A percentile compares a stretch with the other conserved stretches of the same genome.
phyloP scores from a whole-genome alignment of 2,888 invertebrate species.

The Alloscopus bannaensis region DNA sequence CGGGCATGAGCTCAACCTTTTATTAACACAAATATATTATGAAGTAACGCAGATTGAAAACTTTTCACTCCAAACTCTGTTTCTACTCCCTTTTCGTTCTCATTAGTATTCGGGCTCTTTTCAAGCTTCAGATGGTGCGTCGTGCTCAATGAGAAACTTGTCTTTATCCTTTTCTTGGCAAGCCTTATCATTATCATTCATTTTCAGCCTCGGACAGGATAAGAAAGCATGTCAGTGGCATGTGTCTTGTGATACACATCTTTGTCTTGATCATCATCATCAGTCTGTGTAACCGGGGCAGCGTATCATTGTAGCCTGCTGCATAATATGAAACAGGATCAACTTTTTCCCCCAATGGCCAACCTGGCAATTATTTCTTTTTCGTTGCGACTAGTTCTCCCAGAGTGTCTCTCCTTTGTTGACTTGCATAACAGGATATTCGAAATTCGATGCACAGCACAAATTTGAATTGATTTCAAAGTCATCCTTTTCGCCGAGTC shows the following conservation, averaged over 20 bases:
- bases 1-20: constrained; percentile 16
- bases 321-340: constrained; percentile 48
- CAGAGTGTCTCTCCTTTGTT: neutral
- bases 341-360: no score
- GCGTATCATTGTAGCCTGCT: no score
- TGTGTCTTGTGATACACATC: constrained; percentile 22
- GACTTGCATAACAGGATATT: constrained; percentile 59
- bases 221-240: constrained; percentile 22
- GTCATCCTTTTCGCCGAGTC: no score
- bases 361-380: constrained; percentile 22
- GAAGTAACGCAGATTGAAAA: no score
- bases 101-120: neutral
- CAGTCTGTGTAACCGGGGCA: neutral
- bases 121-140: neutral
- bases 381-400: constrained; percentile 34
- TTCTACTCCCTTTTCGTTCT: constrained; percentile 14
- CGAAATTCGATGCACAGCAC: neutral
- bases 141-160: constrained; percentile 23
- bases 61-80: no score
- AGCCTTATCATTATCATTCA: no score
- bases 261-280: neutral
- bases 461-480: constrained; percentile 7
- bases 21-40: no score
- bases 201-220: no score
- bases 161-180: neutral